These are phyloP conservation scores for Lutjanus erythropterus DNA, from an alignment of 2,113 vertebrate species.

Conservation along the genomic window DNA sequence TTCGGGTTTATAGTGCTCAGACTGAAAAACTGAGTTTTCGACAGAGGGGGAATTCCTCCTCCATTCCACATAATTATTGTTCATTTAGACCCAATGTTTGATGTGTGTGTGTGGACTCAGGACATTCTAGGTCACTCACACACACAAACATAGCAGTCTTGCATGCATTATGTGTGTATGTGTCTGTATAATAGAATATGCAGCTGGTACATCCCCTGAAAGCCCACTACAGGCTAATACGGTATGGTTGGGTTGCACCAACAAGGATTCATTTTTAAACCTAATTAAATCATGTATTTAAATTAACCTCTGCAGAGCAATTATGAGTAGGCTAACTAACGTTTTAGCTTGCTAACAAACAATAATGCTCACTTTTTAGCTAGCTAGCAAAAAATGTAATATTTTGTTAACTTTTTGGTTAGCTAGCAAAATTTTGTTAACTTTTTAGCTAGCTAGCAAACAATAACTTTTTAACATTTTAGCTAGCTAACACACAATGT, in stretches of 20 bases:
- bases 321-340: too few relatives aligned
- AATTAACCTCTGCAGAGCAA: too few relatives aligned
- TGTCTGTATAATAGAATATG: not conserved
- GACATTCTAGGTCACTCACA: slow-evolving; percentile 16
- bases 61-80: slow-evolving; percentile 20
- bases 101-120: not conserved
- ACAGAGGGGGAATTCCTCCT: slow-evolving; percentile 22
- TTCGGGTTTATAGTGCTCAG: slow-evolving; percentile 64
- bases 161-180: not conserved
- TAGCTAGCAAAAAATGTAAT: too few relatives aligned
- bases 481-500: too few relatives aligned
- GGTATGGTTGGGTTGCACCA: not conserved
- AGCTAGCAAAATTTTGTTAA: too few relatives aligned
- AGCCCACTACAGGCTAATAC: slow-evolving; percentile 3
- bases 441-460: too few relatives aligned
- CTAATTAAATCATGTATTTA: too few relatives aligned
- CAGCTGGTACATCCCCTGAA: not conserved
- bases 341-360: too few relatives aligned
- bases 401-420: too few relatives aligned
- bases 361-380: too few relatives aligned
- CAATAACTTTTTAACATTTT: too few relatives aligned
- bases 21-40: slow-evolving; percentile 33
- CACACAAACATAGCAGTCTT: not conserved
- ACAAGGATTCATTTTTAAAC: too few relatives aligned
- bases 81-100: slow-evolving; percentile 10